Evolutionary conservation across 1,140 invertebrate species (phyloP).

Genomic region (Diprion similis): DNA sequence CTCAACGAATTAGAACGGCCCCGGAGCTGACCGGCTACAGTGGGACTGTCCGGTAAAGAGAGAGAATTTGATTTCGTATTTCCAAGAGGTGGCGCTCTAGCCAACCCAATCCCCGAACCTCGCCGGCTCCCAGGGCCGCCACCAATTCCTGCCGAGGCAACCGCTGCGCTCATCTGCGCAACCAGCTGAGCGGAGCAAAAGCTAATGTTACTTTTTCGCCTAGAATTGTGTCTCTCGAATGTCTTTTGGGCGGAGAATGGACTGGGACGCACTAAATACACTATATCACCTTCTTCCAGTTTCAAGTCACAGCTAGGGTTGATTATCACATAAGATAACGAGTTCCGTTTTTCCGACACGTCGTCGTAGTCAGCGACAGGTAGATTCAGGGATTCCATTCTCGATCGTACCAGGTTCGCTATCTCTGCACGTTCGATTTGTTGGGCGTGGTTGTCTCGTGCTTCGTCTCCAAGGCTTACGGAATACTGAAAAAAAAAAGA

Average conservation of each 20-base stretch:
- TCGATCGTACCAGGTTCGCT: slow-evolving; percentile 88
- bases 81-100: slow-evolving; percentile 77
- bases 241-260: slow-evolving; percentile 94
- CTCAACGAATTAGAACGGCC: slow-evolving; percentile 85
- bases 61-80: slow-evolving; percentile 87
- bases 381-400: slow-evolving; percentile 92
- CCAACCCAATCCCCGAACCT: slow-evolving; percentile 69
- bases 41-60: slow-evolving; percentile 86
- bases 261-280: slow-evolving; percentile 89
- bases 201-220: slow-evolving; percentile 89
- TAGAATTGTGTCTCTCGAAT: slow-evolving; percentile 88
- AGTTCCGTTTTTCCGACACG: slow-evolving; percentile 89
- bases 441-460: slow-evolving; percentile 83
- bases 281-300: slow-evolving; percentile 94
- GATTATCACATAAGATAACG: slow-evolving; percentile 96
- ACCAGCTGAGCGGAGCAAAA: slow-evolving; percentile 79
- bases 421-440: slow-evolving; percentile 95
- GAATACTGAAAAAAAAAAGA: slow-evolving; percentile 71
- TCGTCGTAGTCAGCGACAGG: slow-evolving; percentile 91
- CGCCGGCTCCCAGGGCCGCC: slow-evolving; percentile 62
- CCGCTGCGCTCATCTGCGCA: slow-evolving; percentile 68
- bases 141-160: slow-evolving; percentile 50
- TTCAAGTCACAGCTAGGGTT: slow-evolving; percentile 98
- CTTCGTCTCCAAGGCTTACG: slow-evolving; percentile 81
- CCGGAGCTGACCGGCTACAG: slow-evolving; percentile 75